Base-by-base conservation (phyloP, 2,113 vertebrate genomes). In the Hirundichthys speculiger region DNA sequence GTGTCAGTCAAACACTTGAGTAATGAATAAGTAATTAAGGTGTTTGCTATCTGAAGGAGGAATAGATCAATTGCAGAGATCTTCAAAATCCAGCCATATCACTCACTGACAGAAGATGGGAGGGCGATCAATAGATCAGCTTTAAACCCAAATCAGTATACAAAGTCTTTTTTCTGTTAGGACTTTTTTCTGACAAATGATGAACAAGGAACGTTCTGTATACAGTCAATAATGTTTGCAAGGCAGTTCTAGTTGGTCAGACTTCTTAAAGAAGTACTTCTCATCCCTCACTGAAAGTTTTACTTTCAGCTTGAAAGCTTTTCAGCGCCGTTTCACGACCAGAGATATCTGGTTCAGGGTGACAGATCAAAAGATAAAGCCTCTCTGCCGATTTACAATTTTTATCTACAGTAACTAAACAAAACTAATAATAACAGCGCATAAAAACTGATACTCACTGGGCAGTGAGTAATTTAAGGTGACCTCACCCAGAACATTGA, bases 11-110 rank as follows among this genome's bases (percentile, higher is more conserved):
- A 61, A 68, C 58, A n/a, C n/a, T 78, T 43, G 60, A 86, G 62
- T 77, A 75, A 87, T 87, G 73, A 80, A 82, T 88, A 78, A 79
- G 65, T 86, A 67, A 81, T 84, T 79, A 38, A 79, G 72, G 75
- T 86, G 77, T 79, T 82, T 77, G 65, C 58, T 69, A 19, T 78
- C 63, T 62, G 43, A 70, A 58, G 46, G 40, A 69, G 71, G 79
- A 14, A 69, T n/a, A 59, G 67, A 81, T 86, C 61, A 73, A 68
- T 80, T 61, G 77, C 21, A 66, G 22, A 64, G 69, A 80, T 82
- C 58, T 84, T 82, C 24, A 70, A 80, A 80, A 76, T 43, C 47
- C 46, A 48, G 57, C 46, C 49, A 41, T 51, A 80, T 78, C 69
- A 73, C 57, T 80, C 63, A 57, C 38, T 73, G 79, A 81, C 73